These are phyloP conservation scores for Coelinius sp. DNA, from an alignment of 2,888 invertebrate species.

Conservation along the genomic window DNA sequence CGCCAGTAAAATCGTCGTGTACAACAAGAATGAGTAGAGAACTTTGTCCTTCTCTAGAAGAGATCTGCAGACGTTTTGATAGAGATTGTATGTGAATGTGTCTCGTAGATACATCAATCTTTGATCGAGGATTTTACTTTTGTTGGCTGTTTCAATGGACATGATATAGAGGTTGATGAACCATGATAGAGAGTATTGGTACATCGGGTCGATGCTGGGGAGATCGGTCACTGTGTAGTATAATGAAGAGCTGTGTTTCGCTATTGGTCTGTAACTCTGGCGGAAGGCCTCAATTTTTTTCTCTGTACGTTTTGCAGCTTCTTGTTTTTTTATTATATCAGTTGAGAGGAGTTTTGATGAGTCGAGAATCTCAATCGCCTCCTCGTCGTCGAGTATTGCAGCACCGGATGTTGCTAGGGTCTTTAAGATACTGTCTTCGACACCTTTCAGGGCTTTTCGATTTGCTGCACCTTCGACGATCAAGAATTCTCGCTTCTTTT, in stretches of 20 bases:
- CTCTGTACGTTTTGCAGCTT: conserved; percentile 83
- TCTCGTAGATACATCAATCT: conserved; percentile 80
- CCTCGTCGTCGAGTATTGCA: conserved; percentile 92
- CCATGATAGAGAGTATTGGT: conserved; percentile 89
- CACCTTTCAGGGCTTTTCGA: conserved; percentile 82
- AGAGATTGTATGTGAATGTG: conserved; percentile 85
- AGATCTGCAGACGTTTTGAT: conserved; percentile 86
- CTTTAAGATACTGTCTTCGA: conserved; percentile 90
- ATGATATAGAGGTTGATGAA: conserved; percentile 86
- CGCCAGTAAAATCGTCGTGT: conserved; percentile 79
- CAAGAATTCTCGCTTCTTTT: conserved; percentile 84
- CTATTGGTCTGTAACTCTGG: conserved; percentile 82
- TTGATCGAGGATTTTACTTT: conserved; percentile 80
- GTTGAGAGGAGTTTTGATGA: conserved; percentile 86
- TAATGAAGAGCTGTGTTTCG: conserved; percentile 83
- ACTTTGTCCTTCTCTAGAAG: conserved; percentile 87
- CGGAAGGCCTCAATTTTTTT: conserved; percentile 83
- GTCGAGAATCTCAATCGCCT: conserved; percentile 88
- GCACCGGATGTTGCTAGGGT: conserved; percentile 87
- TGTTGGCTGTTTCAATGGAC: conserved; percentile 83
- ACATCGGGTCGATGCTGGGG: conserved; percentile 90
- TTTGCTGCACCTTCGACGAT: conserved; percentile 87
- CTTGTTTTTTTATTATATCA: conserved; percentile 87
- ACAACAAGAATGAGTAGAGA: conserved; percentile 81
- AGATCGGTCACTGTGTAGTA: conserved; percentile 89